A percentile compares a stretch with the other conserved stretches of the same genome.
phyloP scores from a whole-genome alignment of 2,797 vertebrate genomes.

The Anas bahamensis region DNA sequence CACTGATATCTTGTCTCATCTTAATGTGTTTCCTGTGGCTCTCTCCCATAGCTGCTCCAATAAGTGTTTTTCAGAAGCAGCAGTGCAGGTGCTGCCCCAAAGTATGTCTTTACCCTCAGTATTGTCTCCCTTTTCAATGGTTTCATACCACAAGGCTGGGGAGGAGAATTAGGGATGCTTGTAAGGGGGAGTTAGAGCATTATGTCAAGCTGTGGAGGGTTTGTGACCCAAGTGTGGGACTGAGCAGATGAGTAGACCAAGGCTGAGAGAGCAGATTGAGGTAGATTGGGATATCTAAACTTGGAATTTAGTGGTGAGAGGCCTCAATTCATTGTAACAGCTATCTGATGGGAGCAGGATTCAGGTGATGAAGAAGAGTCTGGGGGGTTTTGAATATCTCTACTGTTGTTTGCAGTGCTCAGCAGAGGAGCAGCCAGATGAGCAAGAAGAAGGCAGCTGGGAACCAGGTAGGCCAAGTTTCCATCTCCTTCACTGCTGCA shows the following conservation, averaged over 20 bases:
- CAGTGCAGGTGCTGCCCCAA: background rate
- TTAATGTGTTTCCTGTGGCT: background rate
- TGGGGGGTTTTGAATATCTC: conserved; percentile 27
- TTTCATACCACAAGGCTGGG: background rate
- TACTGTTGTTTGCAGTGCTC: conserved; percentile 84
- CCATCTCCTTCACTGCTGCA: background rate
- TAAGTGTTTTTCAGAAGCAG: background rate
- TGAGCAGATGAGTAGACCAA: background rate
- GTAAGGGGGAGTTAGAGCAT: background rate
- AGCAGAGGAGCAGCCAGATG: conserved; percentile 96
- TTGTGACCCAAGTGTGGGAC: background rate
- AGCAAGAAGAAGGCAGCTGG: conserved; percentile 96
- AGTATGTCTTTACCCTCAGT: background rate
- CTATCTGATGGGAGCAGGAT: background rate
- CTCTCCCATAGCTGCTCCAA: background rate
- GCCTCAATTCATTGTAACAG: background rate
- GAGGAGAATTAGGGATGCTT: background rate
- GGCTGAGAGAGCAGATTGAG: background rate
- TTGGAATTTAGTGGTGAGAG: background rate
- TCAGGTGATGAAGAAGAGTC: background rate
- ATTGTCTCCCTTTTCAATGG: background rate
- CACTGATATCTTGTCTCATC: background rate
- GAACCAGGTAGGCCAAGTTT: conserved; percentile 89
- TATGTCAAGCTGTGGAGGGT: background rate
- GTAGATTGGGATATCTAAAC: background rate